Base-by-base conservation (phyloP, 2,113 vertebrate species). In the Canis aureus region DNA sequence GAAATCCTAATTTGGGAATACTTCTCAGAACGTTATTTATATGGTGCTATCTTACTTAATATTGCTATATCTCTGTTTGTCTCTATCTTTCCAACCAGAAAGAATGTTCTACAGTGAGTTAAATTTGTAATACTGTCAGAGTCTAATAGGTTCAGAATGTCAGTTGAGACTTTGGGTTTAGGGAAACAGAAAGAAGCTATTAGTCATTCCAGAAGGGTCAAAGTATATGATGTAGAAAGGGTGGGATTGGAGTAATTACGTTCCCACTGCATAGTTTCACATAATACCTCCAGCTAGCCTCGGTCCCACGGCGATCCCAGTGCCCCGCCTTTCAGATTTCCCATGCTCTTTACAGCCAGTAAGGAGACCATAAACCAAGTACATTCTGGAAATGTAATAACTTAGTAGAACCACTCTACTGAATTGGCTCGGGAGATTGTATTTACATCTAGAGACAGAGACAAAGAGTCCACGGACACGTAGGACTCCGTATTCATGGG, bases 141-240 rank as follows among this genome's bases (percentile, higher is more conserved):
- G 85, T 97, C 96, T 97, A 96, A 92, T 66, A 67, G 35, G 55
- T 86, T 93, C 94, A 97, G 98, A 98, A 98, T 98, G 97, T 93
- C 97, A 97, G 93, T 97, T 51, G 95, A 97, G 95, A 92, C 55
- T 91, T 96, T 69, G 71, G 64, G 79, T 95, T 98, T 96, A 95
- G 85, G 79, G 0, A 0, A 94, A 96, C 81, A 98, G 96, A 98
- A 97, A 99, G 94, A 97, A 94, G 78, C 87, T 88, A 95, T 97
- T 98, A 98, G 94, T 98, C 97, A 98, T 17, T 3, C 84, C 79
- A 49, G 64, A 2, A 74, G 57, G 97, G 97, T 97, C 98, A 97
- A 97, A 98, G 94, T 90, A 98, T 78, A 97, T 94, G 94, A 89
- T 92, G 95, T 62, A 91, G 60, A 98, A 79, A 27, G 95, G 84